These are phyloP conservation scores for Cyanistes caeruleus DNA, from an alignment of 2,113 vertebrate genomes.

Conservation along the genomic window DNA sequence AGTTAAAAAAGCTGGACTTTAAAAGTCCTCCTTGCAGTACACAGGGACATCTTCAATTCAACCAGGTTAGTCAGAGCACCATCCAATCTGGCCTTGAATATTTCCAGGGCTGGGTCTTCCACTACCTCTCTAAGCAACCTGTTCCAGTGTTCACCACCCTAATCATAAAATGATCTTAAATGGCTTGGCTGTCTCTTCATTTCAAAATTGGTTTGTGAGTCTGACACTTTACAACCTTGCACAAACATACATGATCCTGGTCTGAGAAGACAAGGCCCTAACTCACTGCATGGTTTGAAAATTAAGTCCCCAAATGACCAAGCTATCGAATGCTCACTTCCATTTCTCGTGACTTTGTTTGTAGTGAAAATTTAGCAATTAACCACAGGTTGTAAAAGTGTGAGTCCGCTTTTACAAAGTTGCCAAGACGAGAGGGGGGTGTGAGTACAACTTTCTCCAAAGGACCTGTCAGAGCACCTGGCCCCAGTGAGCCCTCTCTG, in stretches of 20 bases:
- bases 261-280: neutral
- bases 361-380: neutral
- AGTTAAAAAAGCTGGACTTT: neutral
- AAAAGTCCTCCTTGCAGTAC: neutral
- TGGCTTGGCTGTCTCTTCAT: accelerated
- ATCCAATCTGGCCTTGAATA: neutral
- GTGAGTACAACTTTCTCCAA: neutral
- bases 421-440: neutral
- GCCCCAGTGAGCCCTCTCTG: neutral
- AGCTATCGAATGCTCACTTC: neutral
- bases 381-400: neutral
- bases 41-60: neutral
- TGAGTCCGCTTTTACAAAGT: neutral
- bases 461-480: neutral
- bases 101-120: neutral
- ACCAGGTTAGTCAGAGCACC: neutral
- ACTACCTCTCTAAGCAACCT: neutral
- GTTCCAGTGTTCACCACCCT: neutral
- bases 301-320: neutral
- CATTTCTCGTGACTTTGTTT: neutral
- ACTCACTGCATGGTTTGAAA: neutral
- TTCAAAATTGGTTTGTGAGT: neutral
- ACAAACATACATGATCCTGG: neutral
- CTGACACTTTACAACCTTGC: neutral
- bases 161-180: neutral